Evolutionary conservation across 2,888 invertebrate genomes (phyloP), one percentile per base, ranked within the genome.

Genomic region (Tricholauxania praeusta): DNA sequence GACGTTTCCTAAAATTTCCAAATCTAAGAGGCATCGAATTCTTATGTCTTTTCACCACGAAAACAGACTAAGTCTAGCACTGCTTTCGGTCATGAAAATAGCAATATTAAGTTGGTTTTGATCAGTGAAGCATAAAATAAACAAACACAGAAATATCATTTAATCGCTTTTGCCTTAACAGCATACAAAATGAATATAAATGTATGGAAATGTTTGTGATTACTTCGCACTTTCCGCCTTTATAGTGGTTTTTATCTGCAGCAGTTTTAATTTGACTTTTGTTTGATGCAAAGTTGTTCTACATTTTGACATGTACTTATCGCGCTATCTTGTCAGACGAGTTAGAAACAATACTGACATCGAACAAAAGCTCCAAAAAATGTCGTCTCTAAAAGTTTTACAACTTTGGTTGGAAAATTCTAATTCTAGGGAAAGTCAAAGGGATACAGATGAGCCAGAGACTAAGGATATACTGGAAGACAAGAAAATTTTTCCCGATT

Each of bases 401-500:
- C 48, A 74, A 22, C 72, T 79, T 2, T 19, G 78, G 14, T 62
- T 72, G 52, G 73, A 76, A 52, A 66, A 66, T 52, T 64, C 10
- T n/a, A 74, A 77, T 82, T 81, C 70, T 75, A 80, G 77, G 7
- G 75, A 67, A 6, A 65, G 65, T n/a, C 53, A 17, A 2, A 6
- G 62, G 1, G 73, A 71, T 59, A 74, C 55, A 2, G 47, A 62
- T 12, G 39, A 70, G 68, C 55, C 4, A 49, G 48, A 14, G 17
- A 12, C 53, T 39, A 53, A 52, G 39, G 80, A 78, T 47, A 82
- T 87, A 55, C 76, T 82, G 7, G 80, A 84, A 32, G 84, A 88
- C 73, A 84, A 86, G 75, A 79, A 85, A 7, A 87, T 89, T 69
- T 88, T 91, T 75, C 89, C 90, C 7, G 90, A 91, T 79, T 90